phyloP scores from a whole-genome alignment of 2,888 invertebrate species.

The Agriopis leucophaearia region DNA sequence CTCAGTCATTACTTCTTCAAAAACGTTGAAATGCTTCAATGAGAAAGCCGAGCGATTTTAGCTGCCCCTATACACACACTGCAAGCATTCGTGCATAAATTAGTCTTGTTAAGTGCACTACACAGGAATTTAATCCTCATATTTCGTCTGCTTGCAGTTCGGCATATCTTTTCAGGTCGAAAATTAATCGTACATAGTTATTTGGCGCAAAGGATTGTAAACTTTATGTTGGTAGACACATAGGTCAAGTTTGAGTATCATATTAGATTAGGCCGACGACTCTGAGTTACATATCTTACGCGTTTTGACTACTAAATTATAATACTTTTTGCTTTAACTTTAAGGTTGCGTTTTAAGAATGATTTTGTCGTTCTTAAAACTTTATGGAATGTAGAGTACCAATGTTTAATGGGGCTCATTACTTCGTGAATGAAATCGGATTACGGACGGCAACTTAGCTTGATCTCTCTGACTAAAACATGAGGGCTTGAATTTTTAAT shows the following conservation, averaged over 20 bases:
- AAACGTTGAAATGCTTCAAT: no score
- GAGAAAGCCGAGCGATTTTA: no score
- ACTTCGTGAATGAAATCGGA: constrained; percentile 79
- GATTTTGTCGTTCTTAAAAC: constrained; percentile 43
- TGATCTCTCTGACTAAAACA: constrained; percentile 72
- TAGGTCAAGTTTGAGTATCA: constrained; percentile 59
- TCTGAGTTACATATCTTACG: constrained; percentile 17
- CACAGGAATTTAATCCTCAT: constrained; percentile 86
- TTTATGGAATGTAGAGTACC: constrained; percentile 39
- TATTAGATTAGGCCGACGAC: constrained; percentile 17
- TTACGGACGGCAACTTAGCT: constrained; percentile 72
- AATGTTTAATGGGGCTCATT: constrained; percentile 79
- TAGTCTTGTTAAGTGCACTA: constrained; percentile 85
- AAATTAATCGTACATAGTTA: constrained; percentile 67
- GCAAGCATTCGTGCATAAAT: constrained; percentile 79
- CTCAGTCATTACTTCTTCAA: no score
- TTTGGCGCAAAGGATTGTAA: constrained; percentile 54
- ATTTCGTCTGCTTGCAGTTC: constrained; percentile 82
- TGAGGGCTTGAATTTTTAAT: constrained; percentile 68
- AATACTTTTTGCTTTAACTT: constrained; percentile 6
- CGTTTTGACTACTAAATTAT: neutral
- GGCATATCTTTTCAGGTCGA: constrained; percentile 81
- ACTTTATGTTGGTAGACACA: constrained; percentile 53
- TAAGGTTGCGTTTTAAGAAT: constrained; percentile 45
- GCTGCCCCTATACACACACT: constrained; percentile 52